Conservation (phyloP, 2,888 invertebrate species). For the Rhyacophila evoluta region DNA sequence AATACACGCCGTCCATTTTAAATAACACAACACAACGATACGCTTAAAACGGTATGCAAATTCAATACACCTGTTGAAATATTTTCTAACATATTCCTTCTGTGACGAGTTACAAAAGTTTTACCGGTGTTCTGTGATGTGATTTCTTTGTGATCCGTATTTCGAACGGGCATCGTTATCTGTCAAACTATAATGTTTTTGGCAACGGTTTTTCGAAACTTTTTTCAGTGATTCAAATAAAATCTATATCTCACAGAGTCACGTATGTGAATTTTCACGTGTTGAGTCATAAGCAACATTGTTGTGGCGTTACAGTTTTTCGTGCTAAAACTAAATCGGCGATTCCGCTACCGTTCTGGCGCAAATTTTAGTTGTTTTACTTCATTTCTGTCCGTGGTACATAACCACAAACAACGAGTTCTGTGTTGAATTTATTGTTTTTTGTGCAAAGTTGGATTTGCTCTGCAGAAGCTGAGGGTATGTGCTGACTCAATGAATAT, state of each 20-base stretch:
- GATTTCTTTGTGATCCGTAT: conserved; percentile 11
- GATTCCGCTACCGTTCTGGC: not conserved
- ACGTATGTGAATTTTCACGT: not conserved
- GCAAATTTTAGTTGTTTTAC: not conserved
- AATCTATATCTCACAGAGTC: not conserved
- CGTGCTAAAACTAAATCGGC: not conserved
- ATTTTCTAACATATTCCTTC: not conserved
- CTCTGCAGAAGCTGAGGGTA: not conserved
- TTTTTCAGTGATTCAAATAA: not conserved
- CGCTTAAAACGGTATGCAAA: not conserved
- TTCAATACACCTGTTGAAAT: conserved; percentile 5
- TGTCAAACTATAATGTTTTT: not conserved
- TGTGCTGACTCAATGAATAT: conserved; percentile 37
- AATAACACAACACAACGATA: not conserved
- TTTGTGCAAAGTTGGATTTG: not conserved
- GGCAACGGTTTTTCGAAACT: conserved; percentile 19
- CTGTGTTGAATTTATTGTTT: not conserved
- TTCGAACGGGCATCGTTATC: not conserved
- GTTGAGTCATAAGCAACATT: not conserved
- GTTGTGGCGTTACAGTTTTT: not conserved
- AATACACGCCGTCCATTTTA: conserved; percentile 18
- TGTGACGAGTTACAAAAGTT: not conserved
- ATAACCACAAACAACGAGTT: not conserved
- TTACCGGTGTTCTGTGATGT: conserved; percentile 6
- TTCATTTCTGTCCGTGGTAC: not conserved